Base-by-base conservation (phyloP, 2,888 invertebrate genomes). In the Eilema depressum region DNA sequence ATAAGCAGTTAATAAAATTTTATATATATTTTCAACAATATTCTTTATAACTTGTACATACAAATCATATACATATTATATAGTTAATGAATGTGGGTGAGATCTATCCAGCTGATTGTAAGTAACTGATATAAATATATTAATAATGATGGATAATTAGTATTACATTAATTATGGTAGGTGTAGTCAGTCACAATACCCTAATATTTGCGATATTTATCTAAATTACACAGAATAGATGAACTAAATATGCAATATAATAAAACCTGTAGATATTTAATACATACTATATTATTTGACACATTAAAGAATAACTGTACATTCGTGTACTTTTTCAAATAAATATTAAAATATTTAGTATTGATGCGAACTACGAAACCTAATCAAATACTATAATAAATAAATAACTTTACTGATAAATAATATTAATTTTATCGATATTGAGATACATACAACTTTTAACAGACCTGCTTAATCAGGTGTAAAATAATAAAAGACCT, bases 41-140 rank as follows among this genome's bases (percentile, higher is more conserved):
- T 53, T 53, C n/a, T 53, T 53, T 53, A 47, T 20, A 53, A 20
- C 17, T 17, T 47, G 47, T 20, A 53, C 53, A 53, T 47, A 47
- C 47, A 47, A 47, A 47, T 53, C 5, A 53, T n/a, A 53, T 53
- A 53, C 53, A 53, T 53, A 53, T 10, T 53, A 53, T 47, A 47
- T 53, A 53, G n/a, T n/a, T 53, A 53, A n/a, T n/a, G 53, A n/a
- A n/a, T 53, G n/a, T n/a, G 53, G 53, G 8, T 63, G 62, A 63
- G 62, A 63, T 63, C 62, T 37, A 63, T 33, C 37, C 14, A 37
- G 53, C 25, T 63, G 12, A 63, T 37, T 25, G 25, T 14, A 8
- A 23, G 33, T 62, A 62, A 30, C 33, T 62, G 14, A 62, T 33
- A 33, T 59, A 28, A 59, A 7, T 10, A 23, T 37, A 14, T 23